Percentiles rank a stretch among this genome's conserved stretches.
phyloP scores from a whole-genome alignment of 1,140 invertebrate genomes.

The Brachionus koreanus region DNA sequence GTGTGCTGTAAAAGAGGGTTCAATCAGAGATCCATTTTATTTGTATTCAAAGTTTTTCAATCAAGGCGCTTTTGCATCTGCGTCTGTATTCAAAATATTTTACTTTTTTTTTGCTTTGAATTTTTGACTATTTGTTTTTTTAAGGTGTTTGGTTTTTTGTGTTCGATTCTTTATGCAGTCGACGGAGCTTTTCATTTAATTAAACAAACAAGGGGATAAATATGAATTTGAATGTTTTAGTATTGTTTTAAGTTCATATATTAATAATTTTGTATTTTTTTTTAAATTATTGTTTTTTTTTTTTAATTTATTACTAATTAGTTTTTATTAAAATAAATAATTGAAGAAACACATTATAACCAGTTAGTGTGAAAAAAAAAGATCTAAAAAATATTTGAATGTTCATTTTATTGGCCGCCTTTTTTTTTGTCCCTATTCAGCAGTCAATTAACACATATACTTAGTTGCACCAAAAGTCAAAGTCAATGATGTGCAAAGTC shows the following conservation, averaged over 20 bases:
- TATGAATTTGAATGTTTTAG: too few species aligned
- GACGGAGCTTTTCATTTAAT: slow-evolving; percentile 9
- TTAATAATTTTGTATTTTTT: neutral
- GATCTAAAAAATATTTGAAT: too few species aligned
- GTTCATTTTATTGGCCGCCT: too few species aligned
- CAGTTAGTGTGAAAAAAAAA: too few species aligned
- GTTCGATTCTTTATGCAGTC: neutral
- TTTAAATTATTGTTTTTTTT: neutral
- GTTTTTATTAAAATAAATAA: too few species aligned
- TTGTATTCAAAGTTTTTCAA: slow-evolving; percentile 31
- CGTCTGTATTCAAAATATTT: neutral
- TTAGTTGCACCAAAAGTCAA: too few species aligned
- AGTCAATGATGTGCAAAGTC: too few species aligned
- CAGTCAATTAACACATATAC: too few species aligned
- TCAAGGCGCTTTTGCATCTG: slow-evolving; percentile 27
- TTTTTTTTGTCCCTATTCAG: too few species aligned
- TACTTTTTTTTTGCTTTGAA: neutral
- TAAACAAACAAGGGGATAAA: neutral
- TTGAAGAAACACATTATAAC: too few species aligned
- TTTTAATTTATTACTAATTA: too few species aligned
- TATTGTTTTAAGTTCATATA: too few species aligned
- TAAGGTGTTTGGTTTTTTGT: slow-evolving; percentile 8
- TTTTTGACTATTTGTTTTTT: neutral
- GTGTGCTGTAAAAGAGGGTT: slow-evolving; percentile 6
- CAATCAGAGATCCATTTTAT: slow-evolving; percentile 26